A percentile compares a stretch with the other conserved stretches of the same genome.
Evolutionary conservation across 2,113 vertebrate genomes (phyloP).

Genomic region (mouse (Mus musculus)): GRCm39 chr6:36274001-36274500

Average conservation of each 20-base stretch:
- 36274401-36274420: background rate
- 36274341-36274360: background rate
- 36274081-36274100: background rate
- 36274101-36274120: background rate
- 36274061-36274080: background rate
- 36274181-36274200: background rate
- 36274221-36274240: background rate
- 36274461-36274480: background rate
- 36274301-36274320: background rate
- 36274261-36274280: background rate
- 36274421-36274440: background rate
- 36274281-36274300: background rate
- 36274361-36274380: background rate
- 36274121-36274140: background rate
- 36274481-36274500: background rate
- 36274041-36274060: no score
- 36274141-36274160: background rate
- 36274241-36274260: background rate
- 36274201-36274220: background rate
- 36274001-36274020: background rate
- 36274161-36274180: background rate
- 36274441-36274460: background rate
- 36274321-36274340: background rate
- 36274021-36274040: background rate
- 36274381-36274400: background rate